phyloP scores from a whole-genome alignment of 1,140 invertebrate species.

The Lordiphosa clarofinis region DNA sequence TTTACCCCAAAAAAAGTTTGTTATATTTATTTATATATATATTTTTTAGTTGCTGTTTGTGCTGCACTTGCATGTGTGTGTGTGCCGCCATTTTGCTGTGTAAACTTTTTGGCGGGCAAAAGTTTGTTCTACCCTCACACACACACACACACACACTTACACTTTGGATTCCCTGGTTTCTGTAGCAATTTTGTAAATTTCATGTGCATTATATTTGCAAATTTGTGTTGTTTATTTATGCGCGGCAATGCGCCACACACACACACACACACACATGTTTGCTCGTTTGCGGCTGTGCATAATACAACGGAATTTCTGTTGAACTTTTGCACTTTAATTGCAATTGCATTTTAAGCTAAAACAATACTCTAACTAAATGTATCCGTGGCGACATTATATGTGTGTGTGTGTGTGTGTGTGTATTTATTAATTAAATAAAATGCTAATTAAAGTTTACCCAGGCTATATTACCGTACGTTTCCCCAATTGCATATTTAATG shows the following conservation, averaged over 20 bases:
- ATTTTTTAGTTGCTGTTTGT: slow-evolving; percentile 56
- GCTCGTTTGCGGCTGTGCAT: slow-evolving; percentile 52
- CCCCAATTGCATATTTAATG: slow-evolving; percentile 52
- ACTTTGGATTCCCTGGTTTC: slow-evolving; percentile 12
- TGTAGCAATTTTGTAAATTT: slow-evolving; percentile 72
- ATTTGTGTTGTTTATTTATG: slow-evolving; percentile 75
- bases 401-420: neutral
- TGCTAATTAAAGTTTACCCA: slow-evolving; percentile 49
- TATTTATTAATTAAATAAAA: slow-evolving; percentile 72
- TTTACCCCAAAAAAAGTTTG: slow-evolving; percentile 49
- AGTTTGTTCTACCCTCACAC: slow-evolving; percentile 27
- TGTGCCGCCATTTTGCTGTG: slow-evolving; percentile 69
- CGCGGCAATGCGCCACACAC: slow-evolving; percentile 46
- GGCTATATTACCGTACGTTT: slow-evolving; percentile 8
- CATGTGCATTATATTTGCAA: slow-evolving; percentile 74
- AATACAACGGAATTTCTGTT: slow-evolving; percentile 59
- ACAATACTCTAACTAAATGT: slow-evolving; percentile 32
- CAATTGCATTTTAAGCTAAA: slow-evolving; percentile 56
- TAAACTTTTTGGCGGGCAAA: slow-evolving; percentile 52
- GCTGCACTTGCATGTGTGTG: slow-evolving; percentile 44
- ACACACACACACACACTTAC: neutral
- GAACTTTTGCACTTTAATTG: slow-evolving; percentile 70
- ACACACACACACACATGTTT: slow-evolving; percentile 27
- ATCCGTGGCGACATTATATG: neutral
- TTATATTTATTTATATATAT: slow-evolving; percentile 14